phyloP scores from a whole-genome alignment of 2,888 invertebrate genomes.

The Oscheius sp. region DNA sequence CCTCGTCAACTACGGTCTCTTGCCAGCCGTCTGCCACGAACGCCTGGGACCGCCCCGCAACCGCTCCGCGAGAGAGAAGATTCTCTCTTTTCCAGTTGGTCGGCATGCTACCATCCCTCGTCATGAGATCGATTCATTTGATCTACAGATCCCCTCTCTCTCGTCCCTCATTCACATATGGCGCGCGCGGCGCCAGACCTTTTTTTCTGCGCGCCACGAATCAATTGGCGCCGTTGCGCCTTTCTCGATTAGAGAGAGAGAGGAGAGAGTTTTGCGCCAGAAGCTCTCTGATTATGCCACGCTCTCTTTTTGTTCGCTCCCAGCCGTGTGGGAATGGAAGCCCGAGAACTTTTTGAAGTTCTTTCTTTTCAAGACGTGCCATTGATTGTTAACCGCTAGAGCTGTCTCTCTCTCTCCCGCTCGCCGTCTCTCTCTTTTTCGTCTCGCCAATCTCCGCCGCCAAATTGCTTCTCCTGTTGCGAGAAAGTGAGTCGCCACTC shows the following conservation, averaged over 20 bases:
- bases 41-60: slow-evolving; percentile 36
- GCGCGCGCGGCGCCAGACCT: slow-evolving; percentile 26
- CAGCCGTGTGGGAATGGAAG: slow-evolving; percentile 22
- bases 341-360: not conserved
- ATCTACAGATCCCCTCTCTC: slow-evolving; percentile 26
- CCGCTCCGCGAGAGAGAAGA: slow-evolving; percentile 32
- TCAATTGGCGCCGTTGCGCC: not conserved
- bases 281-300: slow-evolving; percentile 25
- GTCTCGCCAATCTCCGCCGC: slow-evolving; percentile 33
- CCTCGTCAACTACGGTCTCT: slow-evolving; percentile 27
- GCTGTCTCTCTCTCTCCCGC: slow-evolving; percentile 7
- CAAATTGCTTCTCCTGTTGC: slow-evolving; percentile 34
- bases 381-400: slow-evolving; percentile 25
- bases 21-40: slow-evolving; percentile 38
- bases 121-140: slow-evolving; percentile 35
- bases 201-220: slow-evolving; percentile 7
- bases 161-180: not conserved
- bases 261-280: slow-evolving; percentile 4
- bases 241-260: not conserved
- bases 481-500: slow-evolving; percentile 4
- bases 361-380: slow-evolving; percentile 23
- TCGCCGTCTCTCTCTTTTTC: slow-evolving; percentile 2
- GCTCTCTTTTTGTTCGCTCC: slow-evolving; percentile 12
- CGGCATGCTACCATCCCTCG: slow-evolving; percentile 39
- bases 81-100: slow-evolving; percentile 31